Base-by-base conservation (phyloP, 2,888 invertebrate genomes). In the Dasypogon diadema region DNA sequence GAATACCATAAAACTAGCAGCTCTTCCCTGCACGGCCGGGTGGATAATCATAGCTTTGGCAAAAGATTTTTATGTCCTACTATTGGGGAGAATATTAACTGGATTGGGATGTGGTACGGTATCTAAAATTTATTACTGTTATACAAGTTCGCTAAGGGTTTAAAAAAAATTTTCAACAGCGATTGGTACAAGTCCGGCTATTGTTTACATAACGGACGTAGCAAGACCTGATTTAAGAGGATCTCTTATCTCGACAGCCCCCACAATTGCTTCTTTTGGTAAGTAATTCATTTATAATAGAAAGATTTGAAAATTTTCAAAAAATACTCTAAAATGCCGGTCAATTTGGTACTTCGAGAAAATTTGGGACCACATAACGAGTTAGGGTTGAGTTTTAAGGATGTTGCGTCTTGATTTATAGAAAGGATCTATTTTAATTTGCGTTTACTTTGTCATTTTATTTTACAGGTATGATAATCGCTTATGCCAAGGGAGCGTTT, bases 181-280 rank as follows among this genome's bases (percentile, higher is more conserved):
- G 2, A 84, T 89, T 82, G 89, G 89, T 12, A 88, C 89, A 1
- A 89, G 89, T 79, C 90, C 90, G 12, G 90, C 89, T 1, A 88
- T 89, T 54, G 90, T 90, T 22, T 90, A 90, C 82, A 89, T 90
- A 74, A 90, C 90, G 5, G 90, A 90, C 83, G 88, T 90, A 1
- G 89, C 89, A 0, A 83, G 89, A 55, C 89, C 89, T 1, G 89
- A 90, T 80, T 84, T 90, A 77, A 82, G 90, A 76, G 90, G 90
- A n/a, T 88, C 90, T 8, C 83, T 90, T 56, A 88, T 90, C 77
- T 89, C 89, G 8, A 85, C 87, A 30, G 89, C 89, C 2, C 90
- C 90, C 2, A 88, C 89, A 2, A 85, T 89, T 78, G 89, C 89
- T 4, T 90, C 90, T 1, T 83, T 90, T 76, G 90, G 90, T 87